Conservation (phyloP, 2,113 vertebrate genomes). For the Manacus vitellinus region DNA sequence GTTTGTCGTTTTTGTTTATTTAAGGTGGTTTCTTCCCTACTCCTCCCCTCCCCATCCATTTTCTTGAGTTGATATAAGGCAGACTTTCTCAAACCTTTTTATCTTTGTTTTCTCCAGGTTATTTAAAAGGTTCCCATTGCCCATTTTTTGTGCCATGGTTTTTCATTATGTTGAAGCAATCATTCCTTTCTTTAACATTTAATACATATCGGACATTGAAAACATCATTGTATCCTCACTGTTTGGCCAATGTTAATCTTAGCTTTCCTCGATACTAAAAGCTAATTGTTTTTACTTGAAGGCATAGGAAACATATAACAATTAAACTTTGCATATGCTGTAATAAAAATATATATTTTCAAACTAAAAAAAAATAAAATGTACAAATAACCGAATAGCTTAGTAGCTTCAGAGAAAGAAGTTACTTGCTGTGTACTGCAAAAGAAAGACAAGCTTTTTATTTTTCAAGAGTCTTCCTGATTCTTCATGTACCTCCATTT, state of each 20-base stretch:
- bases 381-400: constrained; percentile 67
- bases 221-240: constrained; percentile 60
- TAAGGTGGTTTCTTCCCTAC: constrained; percentile 27
- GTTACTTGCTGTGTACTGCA: constrained; percentile 37
- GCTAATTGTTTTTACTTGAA: constrained; percentile 55
- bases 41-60: not conserved
- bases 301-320: constrained; percentile 34
- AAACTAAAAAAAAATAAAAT: constrained; percentile 63
- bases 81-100: not conserved
- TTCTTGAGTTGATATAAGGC: not conserved
- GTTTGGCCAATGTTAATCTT: constrained; percentile 69
- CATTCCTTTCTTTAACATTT: constrained; percentile 75
- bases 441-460: constrained; percentile 40
- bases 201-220: constrained; percentile 61
- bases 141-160: constrained; percentile 69
- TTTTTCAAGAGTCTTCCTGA: constrained; percentile 53
- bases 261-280: constrained; percentile 55
- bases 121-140: constrained; percentile 61
- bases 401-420: constrained; percentile 50
- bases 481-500: constrained; percentile 50
- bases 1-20: constrained; percentile 20
- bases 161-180: constrained; percentile 63
- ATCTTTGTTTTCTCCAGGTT: constrained; percentile 41
- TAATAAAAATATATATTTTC: constrained; percentile 67
- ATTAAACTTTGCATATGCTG: constrained; percentile 56